Evolutionary conservation across 2,113 vertebrate genomes (phyloP).

Genomic region (Malurus cyaneus): DNA sequence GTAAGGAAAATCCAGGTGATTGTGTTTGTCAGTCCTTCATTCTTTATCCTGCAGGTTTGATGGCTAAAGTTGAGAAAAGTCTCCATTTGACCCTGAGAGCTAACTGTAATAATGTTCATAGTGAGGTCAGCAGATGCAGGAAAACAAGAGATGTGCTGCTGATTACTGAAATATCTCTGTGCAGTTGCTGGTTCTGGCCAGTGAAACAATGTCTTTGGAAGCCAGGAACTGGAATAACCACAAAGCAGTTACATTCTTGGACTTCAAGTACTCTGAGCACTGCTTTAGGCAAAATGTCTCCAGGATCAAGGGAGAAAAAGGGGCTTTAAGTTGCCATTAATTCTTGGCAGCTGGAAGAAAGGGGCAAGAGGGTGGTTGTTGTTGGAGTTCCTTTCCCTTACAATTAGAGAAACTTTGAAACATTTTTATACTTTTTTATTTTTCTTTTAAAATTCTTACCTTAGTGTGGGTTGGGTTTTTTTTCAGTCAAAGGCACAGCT

Average conservation of each 20-base stretch:
- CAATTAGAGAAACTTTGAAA: neutral
- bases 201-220: neutral
- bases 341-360: neutral
- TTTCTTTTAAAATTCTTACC: neutral
- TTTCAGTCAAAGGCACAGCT: neutral
- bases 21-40: neutral
- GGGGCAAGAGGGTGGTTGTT: fast-evolving
- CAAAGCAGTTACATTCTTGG: neutral
- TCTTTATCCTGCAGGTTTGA: neutral
- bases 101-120: neutral
- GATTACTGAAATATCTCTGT: neutral
- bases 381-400: neutral
- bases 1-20: neutral
- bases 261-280: neutral
- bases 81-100: neutral
- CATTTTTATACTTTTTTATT: neutral
- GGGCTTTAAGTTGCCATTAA: neutral
- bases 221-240: neutral
- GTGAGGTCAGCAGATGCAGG: neutral
- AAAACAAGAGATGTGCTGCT: neutral
- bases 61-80: neutral
- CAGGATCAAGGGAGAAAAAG: neutral
- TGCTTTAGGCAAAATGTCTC: neutral
- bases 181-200: neutral
- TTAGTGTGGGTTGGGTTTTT: neutral